phyloP scores from a whole-genome alignment of 1,140 invertebrate species.

The Solenopsis invicta region DNA sequence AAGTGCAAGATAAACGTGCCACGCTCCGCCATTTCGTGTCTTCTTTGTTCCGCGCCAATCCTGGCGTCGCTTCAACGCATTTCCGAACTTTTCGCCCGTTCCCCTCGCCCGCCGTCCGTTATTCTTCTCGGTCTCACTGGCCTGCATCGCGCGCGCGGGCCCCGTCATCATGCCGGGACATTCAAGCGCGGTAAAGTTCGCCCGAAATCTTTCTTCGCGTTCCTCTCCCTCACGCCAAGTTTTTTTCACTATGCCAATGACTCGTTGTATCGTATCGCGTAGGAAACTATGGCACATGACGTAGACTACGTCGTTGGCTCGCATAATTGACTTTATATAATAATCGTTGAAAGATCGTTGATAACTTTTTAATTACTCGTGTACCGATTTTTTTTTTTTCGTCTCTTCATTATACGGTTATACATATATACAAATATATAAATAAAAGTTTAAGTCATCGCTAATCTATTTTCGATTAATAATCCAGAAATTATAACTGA shows the following conservation, averaged over 20 bases:
- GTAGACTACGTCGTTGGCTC: conserved; percentile 30
- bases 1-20: conserved; percentile 82
- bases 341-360: conserved; percentile 34
- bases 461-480: conserved; percentile 15
- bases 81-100: conserved; percentile 78
- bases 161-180: conserved; percentile 31
- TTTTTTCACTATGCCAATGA: conserved; percentile 79
- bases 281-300: conserved; percentile 47
- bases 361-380: neutral
- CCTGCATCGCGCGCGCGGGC: conserved; percentile 47
- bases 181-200: conserved; percentile 58
- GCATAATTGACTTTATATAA: conserved; percentile 40
- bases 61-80: conserved; percentile 82
- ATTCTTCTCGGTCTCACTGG: conserved; percentile 66
- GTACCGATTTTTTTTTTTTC: conserved; percentile 24
- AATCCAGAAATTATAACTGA: conserved; percentile 3
- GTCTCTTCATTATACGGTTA: neutral
- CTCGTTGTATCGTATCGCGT: conserved; percentile 72
- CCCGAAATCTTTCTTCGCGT: conserved; percentile 68
- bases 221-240: conserved; percentile 68
- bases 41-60: conserved; percentile 75
- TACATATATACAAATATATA: neutral
- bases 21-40: conserved; percentile 75
- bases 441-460: neutral
- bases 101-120: conserved; percentile 63